Evolutionary conservation across 2,113 vertebrate species (phyloP).

Genomic region (Uria lomvia): DNA sequence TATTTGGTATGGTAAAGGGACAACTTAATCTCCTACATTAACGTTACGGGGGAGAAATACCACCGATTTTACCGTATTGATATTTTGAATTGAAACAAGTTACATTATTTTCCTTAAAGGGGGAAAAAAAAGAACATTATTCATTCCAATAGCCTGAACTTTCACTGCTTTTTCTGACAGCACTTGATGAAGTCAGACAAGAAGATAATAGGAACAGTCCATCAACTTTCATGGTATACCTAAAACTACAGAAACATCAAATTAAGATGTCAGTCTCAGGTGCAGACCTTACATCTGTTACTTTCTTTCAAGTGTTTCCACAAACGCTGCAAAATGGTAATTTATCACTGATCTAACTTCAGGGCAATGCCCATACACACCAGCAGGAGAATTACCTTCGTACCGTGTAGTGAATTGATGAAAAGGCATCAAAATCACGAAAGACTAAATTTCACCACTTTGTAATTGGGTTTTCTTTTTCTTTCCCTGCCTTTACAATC

Average conservation of each 20-base stretch:
- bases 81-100: slow-evolving; percentile 9
- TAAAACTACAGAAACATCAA: neutral
- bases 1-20: neutral
- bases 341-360: neutral
- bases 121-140: neutral
- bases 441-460: neutral
- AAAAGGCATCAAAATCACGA: neutral
- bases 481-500: neutral
- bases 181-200: neutral
- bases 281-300: neutral
- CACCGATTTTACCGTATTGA: neutral
- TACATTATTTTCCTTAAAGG: neutral
- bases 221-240: neutral
- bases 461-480: neutral
- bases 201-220: neutral
- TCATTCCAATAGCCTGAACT: neutral
- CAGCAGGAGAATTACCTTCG: neutral
- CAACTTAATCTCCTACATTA: neutral
- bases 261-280: neutral
- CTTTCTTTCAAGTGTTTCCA: neutral
- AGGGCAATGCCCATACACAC: neutral
- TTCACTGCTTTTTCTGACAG: slow-evolving; percentile 22
- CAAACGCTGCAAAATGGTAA: neutral
- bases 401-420: neutral
- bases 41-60: neutral